phyloP scores from a whole-genome alignment of 2,113 vertebrate species.

The Chunga burmeisteri region DNA sequence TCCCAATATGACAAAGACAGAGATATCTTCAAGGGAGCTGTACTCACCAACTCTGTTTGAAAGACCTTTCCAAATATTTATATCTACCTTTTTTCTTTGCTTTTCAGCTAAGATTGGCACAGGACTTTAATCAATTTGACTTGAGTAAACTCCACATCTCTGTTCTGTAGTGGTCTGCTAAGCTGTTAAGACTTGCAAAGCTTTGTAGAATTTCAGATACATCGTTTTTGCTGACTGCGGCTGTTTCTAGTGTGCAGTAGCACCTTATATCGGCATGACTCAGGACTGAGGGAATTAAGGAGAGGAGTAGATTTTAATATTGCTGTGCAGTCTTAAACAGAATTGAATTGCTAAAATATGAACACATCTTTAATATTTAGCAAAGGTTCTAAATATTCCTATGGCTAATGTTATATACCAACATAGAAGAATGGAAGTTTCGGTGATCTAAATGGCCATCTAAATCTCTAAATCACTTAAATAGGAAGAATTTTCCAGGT shows the following conservation, averaged over 20 bases:
- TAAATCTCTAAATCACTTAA: neutral
- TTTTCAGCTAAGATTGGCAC: constrained; percentile 10
- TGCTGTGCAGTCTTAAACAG: neutral
- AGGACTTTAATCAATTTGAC: constrained; percentile 24
- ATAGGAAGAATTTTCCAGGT: neutral
- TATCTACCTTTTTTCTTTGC: constrained; percentile 16
- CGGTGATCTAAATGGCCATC: neutral
- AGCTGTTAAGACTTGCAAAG: constrained; percentile 3
- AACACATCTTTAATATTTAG: neutral
- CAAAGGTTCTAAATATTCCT: neutral
- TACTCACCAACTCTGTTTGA: neutral
- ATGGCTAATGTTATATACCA: neutral
- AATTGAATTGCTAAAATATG: neutral
- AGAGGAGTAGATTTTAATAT: neutral
- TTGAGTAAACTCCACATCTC: constrained; percentile 43
- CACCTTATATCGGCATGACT: neutral
- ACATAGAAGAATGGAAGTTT: neutral
- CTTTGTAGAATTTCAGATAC: constrained; percentile 1
- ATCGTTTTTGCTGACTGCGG: neutral
- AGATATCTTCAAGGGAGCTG: constrained; percentile 20
- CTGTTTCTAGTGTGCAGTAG: neutral
- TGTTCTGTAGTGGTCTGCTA: constrained; percentile 1
- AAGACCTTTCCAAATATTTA: constrained; percentile 38
- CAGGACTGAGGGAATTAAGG: neutral
- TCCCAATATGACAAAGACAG: neutral